Evolutionary conservation across 2,797 vertebrate species (phyloP), one percentile per base, ranked within the genome.

Genomic region (Apodemus agrarius): DNA sequence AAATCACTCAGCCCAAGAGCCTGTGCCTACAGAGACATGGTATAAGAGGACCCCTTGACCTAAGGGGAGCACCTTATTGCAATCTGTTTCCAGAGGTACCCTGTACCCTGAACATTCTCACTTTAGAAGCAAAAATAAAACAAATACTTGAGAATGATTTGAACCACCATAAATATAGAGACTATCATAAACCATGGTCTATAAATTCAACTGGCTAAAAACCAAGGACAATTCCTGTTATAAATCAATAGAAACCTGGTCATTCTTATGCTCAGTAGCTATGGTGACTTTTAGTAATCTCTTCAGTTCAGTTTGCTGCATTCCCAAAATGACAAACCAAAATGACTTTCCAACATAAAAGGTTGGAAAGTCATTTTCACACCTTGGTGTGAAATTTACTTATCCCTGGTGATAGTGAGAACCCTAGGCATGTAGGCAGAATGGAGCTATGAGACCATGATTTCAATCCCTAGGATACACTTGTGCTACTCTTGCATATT

Each of bases 101-200:
- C 6, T 75, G 19, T 40, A 59, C 46, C 26, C 17, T 65, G 31
- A 61, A 94, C 8, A 22, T 86, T 54, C 5, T 88, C 10, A 49
- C 16, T 24, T 80, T 43, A 92, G 11, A 80, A 80, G 19, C 29
- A 93, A 87, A 72, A 82, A 31, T 63, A 16, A 21, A 90, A 31
- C 29, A 89, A 67, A 49, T 84, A 89, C 75, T 67, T 87, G n/a
- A 91, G 16, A 88, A 86, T 21, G 63, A 79, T 37, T 67, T 92
- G 59, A 76, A 87, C 24, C 1, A 90, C 63, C 74, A 67, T 86
- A 83, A 22, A 26, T 13, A 91, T 29, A 69, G 61, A 93, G 3
- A 57, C 29, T 67, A 75, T 72, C 7, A 43, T 13, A 72, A 65
- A 34, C 9, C 3, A 31, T 59, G 12, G 72, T n/a, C 89, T 16